phyloP scores from a whole-genome alignment of 2,888 invertebrate genomes.

The Spisula solida region DNA sequence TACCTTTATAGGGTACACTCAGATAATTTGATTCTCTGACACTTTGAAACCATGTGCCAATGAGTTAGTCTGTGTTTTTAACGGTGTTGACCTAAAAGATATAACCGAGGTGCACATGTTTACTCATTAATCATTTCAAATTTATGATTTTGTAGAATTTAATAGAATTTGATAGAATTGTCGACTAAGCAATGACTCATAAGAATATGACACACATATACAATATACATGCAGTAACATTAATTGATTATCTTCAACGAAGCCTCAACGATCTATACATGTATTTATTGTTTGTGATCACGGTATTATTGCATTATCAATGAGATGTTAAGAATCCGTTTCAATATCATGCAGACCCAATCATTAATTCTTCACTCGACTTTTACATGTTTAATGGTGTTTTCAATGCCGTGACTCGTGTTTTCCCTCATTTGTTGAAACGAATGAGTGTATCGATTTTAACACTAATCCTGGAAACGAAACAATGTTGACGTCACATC shows the following conservation, averaged over 20 bases:
- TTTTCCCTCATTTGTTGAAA: neutral
- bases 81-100: too few species aligned
- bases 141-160: too few species aligned
- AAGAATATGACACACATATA: neutral
- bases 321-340: neutral
- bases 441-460: neutral
- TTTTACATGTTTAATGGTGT: neutral
- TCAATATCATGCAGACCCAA: neutral
- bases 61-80: too few species aligned
- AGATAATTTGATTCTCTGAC: too few species aligned
- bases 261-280: neutral
- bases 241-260: neutral
- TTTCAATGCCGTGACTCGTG: neutral
- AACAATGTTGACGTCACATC: neutral
- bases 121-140: too few species aligned
- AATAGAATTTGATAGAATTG: too few species aligned
- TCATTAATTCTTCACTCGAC: conserved; percentile 1
- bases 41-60: too few species aligned
- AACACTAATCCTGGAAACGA: neutral
- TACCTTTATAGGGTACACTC: too few species aligned
- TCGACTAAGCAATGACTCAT: too few species aligned
- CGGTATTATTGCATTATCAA: neutral
- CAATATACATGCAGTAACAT: neutral
- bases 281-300: neutral
- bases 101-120: too few species aligned